A percentile compares a stretch with the other conserved stretches of the same genome.
These are phyloP conservation scores for Pollachius pollachius DNA, from an alignment of 2,113 vertebrate genomes.

Conservation along the genomic window DNA sequence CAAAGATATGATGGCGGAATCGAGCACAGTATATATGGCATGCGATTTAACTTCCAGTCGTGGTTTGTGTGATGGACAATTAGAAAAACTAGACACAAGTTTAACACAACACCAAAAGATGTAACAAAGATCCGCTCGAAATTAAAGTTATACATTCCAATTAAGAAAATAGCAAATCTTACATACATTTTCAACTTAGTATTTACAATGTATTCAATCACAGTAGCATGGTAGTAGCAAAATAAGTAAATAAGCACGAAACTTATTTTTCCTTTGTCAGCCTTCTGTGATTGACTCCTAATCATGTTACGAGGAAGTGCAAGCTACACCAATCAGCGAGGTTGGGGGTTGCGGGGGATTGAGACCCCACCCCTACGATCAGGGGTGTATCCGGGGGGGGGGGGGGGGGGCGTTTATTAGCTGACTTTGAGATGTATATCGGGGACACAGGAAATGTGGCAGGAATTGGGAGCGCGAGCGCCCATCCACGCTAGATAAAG, in stretches of 20 bases:
- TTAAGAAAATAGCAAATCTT: slow-evolving; percentile 99
- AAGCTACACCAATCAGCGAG: no score
- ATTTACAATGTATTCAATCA: slow-evolving; percentile 99
- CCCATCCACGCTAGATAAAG: no score
- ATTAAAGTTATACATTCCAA: slow-evolving; percentile 99
- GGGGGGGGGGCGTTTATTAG: no score
- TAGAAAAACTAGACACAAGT: slow-evolving; percentile 99
- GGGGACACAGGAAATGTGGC: no score
- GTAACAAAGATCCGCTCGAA: slow-evolving; percentile 98
- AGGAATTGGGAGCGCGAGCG: no score
- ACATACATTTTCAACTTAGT: slow-evolving; percentile 98
- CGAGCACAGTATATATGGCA: slow-evolving; percentile 2
- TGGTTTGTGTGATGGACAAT: slow-evolving; percentile 64
- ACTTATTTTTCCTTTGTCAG: slow-evolving; percentile 81
- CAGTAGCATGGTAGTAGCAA: slow-evolving; percentile 99
- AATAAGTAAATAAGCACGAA: slow-evolving; percentile 99
- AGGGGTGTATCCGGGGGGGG: no score
- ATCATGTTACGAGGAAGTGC: no score
- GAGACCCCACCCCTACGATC: no score
- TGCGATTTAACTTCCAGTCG: background rate
- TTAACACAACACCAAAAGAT: slow-evolving; percentile 98
- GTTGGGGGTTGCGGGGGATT: no score
- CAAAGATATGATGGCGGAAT: slow-evolving; percentile 9
- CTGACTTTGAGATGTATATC: no score
- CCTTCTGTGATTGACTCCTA: no score